Percentiles rank a stretch among this genome's conserved stretches.
Evolutionary conservation across 2,888 invertebrate species (phyloP).

Genomic region (Xylota sylvarum): DNA sequence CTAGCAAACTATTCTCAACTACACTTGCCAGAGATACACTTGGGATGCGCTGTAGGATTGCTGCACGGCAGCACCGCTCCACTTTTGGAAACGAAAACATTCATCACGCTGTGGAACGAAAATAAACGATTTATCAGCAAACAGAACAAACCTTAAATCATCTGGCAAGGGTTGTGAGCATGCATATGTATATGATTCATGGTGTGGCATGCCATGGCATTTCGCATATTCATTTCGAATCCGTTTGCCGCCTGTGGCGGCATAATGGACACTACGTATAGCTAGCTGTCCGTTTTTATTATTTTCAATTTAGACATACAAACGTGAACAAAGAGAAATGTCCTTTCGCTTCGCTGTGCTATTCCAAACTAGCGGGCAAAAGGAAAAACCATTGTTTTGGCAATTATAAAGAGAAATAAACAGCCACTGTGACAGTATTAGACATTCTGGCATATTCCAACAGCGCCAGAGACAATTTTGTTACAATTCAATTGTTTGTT

Average conservation of each 20-base stretch:
- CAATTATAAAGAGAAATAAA: slow-evolving; percentile 19
- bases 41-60: slow-evolving; percentile 12
- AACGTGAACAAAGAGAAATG: slow-evolving; percentile 10
- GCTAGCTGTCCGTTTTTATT: slow-evolving; percentile 50
- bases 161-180: slow-evolving; percentile 36
- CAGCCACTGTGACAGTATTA: not conserved
- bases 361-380: not conserved
- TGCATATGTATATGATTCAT: slow-evolving; percentile 41
- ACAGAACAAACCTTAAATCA: slow-evolving; percentile 48
- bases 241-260: slow-evolving; percentile 35
- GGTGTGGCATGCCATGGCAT: slow-evolving; percentile 18
- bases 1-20: slow-evolving; percentile 19
- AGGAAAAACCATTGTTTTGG: slow-evolving; percentile 5
- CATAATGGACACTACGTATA: slow-evolving; percentile 26
- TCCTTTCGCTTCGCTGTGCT: slow-evolving; percentile 26
- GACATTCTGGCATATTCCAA: slow-evolving; percentile 7
- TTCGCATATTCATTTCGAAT: slow-evolving; percentile 27
- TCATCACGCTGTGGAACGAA: slow-evolving; percentile 62
- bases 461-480: not conserved
- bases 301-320: slow-evolving; percentile 39
- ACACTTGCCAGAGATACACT: slow-evolving; percentile 6
- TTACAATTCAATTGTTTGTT: slow-evolving; percentile 1
- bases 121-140: slow-evolving; percentile 59
- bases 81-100: slow-evolving; percentile 32
- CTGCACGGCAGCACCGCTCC: not conserved